A percentile compares a stretch with the other conserved stretches of the same genome.
Conservation (phyloP, 2,888 invertebrate species). For the Drepanosiphum platanoidis region DNA sequence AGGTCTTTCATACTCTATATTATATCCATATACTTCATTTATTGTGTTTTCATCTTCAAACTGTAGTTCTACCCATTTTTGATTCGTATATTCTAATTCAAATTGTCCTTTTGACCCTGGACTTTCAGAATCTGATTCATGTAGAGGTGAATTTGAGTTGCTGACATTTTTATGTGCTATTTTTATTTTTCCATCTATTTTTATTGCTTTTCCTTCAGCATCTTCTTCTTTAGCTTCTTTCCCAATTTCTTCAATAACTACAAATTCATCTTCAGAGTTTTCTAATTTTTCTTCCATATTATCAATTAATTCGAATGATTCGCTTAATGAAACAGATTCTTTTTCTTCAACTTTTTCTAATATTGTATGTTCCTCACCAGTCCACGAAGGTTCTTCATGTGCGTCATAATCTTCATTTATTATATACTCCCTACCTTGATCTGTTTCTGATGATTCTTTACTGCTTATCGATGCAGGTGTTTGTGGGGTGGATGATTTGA, state of each 20-base stretch:
- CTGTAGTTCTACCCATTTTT: conserved; percentile 91
- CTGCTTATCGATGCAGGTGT: conserved; percentile 75
- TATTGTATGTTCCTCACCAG: conserved; percentile 72
- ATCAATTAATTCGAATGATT: conserved; percentile 88
- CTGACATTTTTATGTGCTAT: conserved; percentile 77
- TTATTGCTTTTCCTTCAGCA: conserved; percentile 82
- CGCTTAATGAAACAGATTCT: conserved; percentile 73
- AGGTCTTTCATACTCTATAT: conserved; percentile 83
- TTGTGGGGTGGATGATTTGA: conserved; percentile 69
- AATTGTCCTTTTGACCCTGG: conserved; percentile 66
- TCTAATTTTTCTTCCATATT: conserved; percentile 89
- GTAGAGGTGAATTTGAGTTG: conserved; percentile 65
- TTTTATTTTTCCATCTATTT: conserved; percentile 72
- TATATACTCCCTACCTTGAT: conserved; percentile 74
- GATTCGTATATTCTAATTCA: conserved; percentile 73
- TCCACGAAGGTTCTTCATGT: conserved; percentile 71
- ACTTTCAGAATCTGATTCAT: conserved; percentile 66
- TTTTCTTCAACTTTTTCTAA: conserved; percentile 66
- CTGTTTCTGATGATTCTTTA: conserved; percentile 74
- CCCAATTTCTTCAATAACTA: conserved; percentile 88
- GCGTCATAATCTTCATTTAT: conserved; percentile 70
- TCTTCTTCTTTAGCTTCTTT: conserved; percentile 86
- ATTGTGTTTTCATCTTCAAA: conserved; percentile 77
- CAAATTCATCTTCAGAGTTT: conserved; percentile 82
- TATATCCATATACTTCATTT: conserved; percentile 74